Evolutionary conservation across 2,797 vertebrate species (phyloP), one percentile per base, ranked within the genome.

Genomic region (Peromyscus eremicus): DNA sequence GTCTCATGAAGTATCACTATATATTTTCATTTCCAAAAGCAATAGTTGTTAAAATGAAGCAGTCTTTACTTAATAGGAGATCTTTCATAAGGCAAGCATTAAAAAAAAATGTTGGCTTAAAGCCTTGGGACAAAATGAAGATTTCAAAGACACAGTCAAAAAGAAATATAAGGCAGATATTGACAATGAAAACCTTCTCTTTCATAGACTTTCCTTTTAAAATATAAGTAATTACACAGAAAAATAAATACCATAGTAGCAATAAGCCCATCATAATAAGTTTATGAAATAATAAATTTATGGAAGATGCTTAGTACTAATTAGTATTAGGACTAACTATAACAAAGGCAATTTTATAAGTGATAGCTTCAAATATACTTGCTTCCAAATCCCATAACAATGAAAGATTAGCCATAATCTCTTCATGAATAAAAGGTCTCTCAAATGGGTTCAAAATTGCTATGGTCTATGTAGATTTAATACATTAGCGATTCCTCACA

Each of bases 291-390:
- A 83, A 79, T 5, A 57, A 76, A 77, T 85, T 10, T 7, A 34
- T 64, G 25, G 12, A 82, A 68, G 23, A 70, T 94, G 73, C 89
- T 77, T 40, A 29, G 17, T 14, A 86, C 40, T 88, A 89, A 89
- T 89, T 91, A 77, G 14, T 82, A 94, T 93, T 17, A 66, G 12
- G 91, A 12, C 16, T 85, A 79, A 79, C 89, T 73, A 89, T 23
- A 52, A 32, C 27, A 9, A 73, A 88, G 8, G 5, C 3, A 94
- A 86, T 68, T 82, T 94, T 92, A 25, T 93, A 94, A 87, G 80
- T 84, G 92, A 71, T n/a, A 91, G 46, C 49, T 37, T 8, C n/a
- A 43, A 73, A 55, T 87, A 89, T 73, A 66, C 4, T 25, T 76
- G 17, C 43, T 94, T 23, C 29, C 43, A 55, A 84, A 83, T 71